These are phyloP conservation scores for Caenorhabditis panamensis DNA, from an alignment of 2,888 invertebrate species.

Conservation along the genomic window DNA sequence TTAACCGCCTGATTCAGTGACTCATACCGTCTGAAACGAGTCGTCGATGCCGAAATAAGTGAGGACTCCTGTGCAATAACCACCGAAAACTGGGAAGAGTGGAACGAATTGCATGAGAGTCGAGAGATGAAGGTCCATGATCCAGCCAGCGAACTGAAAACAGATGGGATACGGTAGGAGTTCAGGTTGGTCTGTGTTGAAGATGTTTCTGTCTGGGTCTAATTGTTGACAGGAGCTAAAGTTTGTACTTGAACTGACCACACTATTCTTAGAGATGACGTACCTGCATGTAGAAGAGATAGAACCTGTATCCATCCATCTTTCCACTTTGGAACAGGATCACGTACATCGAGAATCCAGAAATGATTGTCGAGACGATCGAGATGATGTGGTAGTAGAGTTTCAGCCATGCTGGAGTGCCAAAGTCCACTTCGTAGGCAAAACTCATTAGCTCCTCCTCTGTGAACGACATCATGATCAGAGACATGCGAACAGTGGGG, in stretches of 20 bases:
- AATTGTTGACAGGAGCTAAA: neutral
- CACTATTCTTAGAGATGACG: neutral
- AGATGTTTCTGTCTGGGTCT: neutral
- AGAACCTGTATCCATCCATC: conserved; percentile 49
- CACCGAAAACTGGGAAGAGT: conserved; percentile 47
- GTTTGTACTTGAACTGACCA: neutral
- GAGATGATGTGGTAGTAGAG: conserved; percentile 40
- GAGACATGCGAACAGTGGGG: neutral
- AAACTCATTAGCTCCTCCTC: conserved; percentile 45
- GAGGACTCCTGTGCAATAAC: conserved; percentile 48
- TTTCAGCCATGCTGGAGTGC: conserved; percentile 38
- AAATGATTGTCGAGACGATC: conserved; percentile 44
- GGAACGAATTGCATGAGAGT: conserved; percentile 53
- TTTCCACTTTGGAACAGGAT: conserved; percentile 55
- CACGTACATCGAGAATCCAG: conserved; percentile 45
- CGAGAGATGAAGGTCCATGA: conserved; percentile 54
- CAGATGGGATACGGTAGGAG: neutral
- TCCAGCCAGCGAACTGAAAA: conserved; percentile 51
- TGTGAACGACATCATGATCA: conserved; percentile 42
- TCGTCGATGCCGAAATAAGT: conserved; percentile 38
- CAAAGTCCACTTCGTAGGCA: conserved; percentile 45
- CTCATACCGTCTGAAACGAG: conserved; percentile 43
- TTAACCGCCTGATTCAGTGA: neutral
- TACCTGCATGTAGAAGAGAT: conserved; percentile 56
- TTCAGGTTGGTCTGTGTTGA: neutral